Evolutionary conservation across 1,140 invertebrate species (phyloP).

Genomic region (Micrasema longulum): DNA sequence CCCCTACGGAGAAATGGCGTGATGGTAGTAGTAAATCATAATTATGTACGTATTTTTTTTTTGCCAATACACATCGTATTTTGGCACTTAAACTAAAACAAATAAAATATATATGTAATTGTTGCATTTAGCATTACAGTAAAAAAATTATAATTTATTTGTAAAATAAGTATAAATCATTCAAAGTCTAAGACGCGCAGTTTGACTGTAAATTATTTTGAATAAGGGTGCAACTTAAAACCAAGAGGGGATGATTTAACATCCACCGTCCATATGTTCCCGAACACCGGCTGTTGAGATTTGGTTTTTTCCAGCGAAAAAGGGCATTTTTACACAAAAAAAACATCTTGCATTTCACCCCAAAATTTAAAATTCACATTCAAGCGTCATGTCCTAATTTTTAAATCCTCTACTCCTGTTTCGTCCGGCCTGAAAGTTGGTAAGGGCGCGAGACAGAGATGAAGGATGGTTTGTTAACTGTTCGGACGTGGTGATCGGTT

Average conservation of each 20-base stretch:
- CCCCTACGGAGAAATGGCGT: too few species aligned
- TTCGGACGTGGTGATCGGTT: constrained; percentile 17
- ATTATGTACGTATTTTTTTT: too few species aligned
- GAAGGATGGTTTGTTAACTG: not conserved
- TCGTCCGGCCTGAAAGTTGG: not conserved
- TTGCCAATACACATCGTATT: too few species aligned
- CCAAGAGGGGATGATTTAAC: constrained; percentile 5
- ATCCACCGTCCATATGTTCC: constrained; percentile 1
- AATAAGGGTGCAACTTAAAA: constrained; percentile 4
- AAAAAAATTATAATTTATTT: too few species aligned
- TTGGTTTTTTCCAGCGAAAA: constrained; percentile 40
- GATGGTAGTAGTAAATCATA: too few species aligned
- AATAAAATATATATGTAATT: too few species aligned
- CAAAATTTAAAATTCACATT: not conserved
- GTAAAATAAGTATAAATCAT: too few species aligned
- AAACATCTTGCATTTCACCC: constrained; percentile 8
- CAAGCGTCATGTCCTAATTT: not conserved
- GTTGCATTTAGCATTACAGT: too few species aligned
- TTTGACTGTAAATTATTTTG: not conserved
- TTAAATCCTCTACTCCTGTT: too few species aligned
- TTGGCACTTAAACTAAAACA: too few species aligned
- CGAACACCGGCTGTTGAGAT: constrained; percentile 44
- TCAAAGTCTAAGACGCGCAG: not conserved
- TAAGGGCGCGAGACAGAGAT: not conserved
- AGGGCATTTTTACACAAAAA: constrained; percentile 36